Conservation (phyloP, 1,140 invertebrate genomes). For the Trichomalopsis sarcophagae region DNA sequence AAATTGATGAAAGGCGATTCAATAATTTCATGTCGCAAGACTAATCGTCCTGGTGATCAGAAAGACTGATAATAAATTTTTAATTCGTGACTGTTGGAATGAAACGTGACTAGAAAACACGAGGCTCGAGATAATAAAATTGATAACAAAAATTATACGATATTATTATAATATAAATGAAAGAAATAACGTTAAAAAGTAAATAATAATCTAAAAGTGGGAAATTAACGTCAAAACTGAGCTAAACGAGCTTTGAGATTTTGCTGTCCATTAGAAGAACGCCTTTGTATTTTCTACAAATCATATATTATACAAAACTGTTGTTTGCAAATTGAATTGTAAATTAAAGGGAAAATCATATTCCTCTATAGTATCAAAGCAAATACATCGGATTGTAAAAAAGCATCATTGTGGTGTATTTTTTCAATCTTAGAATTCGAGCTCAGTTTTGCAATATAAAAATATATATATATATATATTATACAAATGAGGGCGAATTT, state of each 20-base stretch:
- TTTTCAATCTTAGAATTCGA: slow-evolving; percentile 1
- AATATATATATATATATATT: slow-evolving; percentile 29
- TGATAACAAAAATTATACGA: slow-evolving; percentile 14
- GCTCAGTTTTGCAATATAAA: slow-evolving; percentile 32
- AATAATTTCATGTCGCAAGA: slow-evolving; percentile 7
- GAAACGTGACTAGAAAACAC: neutral
- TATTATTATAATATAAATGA: slow-evolving; percentile 35
- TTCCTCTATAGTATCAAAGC: neutral
- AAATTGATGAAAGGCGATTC: neutral
- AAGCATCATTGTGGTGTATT: neutral
- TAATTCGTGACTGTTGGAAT: slow-evolving; percentile 23
- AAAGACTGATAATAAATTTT: slow-evolving; percentile 50
- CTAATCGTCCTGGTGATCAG: slow-evolving; percentile 34
- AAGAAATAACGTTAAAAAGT: slow-evolving; percentile 23
- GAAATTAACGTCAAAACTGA: slow-evolving; percentile 41
- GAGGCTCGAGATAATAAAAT: slow-evolving; percentile 30
- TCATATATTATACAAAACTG: neutral
- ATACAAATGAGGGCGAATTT: slow-evolving; percentile 1
- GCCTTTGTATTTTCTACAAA: slow-evolving; percentile 22
- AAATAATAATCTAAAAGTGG: slow-evolving; percentile 33
- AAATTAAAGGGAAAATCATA: neutral
- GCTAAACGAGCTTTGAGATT: slow-evolving; percentile 17
- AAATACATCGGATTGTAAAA: neutral
- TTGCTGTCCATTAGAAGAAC: slow-evolving; percentile 5
- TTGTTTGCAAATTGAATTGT: neutral